Evolutionary conservation across 2,888 invertebrate genomes (phyloP), one percentile per base, ranked within the genome.

Genomic region (Plemyria rubiginata): DNA sequence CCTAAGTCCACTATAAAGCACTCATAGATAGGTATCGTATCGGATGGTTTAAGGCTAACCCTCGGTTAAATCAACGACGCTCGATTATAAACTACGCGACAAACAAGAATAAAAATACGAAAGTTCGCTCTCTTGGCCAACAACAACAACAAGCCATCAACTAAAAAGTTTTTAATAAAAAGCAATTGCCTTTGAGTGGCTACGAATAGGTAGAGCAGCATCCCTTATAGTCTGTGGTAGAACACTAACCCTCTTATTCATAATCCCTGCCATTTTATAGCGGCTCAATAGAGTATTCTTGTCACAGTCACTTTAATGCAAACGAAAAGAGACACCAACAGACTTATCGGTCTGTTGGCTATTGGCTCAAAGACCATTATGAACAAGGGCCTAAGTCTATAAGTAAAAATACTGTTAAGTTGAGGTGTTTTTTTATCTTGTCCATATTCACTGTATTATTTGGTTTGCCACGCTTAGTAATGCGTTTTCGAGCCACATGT

Each of bases 21-120:
- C 11, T 28, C 11, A 46, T 29, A 12, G 12, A 22, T 28, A 12
- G 12, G 11, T 28, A 29, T 48, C 48, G 48, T 32, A 50, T 50
- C 50, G 32, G 46, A 46, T 4, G 16, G 11, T 46, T 9, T 46
- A 22, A 46, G 13, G 7, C 13, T 22, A 13, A 22, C 49, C 50
- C 50, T 36, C 41, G 52, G 63, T 65, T 54, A 60, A 62, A 48
- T 57, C 54, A 45, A 58, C 59, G 45, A 60, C 58, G 49, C 63
- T 62, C 62, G 63, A 64, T 66, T 68, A 66, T 68, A 61, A 68
- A 66, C 58, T 62, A 65, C 54, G 46, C 48, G 66, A 62, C 54
- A 66, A 68, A 65, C 62, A 64, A 62, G 53, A 65, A 65, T 36
- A 66, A 66, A 60, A 68, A 54, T 46, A 66, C 46, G 40, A 68